Evolutionary conservation across 1,140 invertebrate species (phyloP), one percentile per base, ranked within the genome.

Genomic region (Drosophila subobscura): DNA sequence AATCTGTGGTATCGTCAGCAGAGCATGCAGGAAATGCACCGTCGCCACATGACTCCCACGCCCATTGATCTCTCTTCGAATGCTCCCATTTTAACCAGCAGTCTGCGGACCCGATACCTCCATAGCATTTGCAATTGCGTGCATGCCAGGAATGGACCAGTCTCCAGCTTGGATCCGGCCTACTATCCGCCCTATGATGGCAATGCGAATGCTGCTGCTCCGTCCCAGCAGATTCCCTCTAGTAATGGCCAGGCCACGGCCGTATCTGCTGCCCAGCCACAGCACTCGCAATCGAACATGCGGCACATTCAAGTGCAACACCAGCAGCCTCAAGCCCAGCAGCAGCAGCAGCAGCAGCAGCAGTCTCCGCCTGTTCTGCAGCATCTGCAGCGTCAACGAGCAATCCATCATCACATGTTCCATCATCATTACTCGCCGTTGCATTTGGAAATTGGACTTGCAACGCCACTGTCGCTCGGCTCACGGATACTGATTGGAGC

Each of bases 1-100:
- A 93, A 95, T 70, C 89, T 96, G 20, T 96, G 95, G 95, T 93
- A 95, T 56, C 93, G 94, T 4, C 95, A 96, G 76, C 95, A 96
- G 71, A 94, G 95, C 57, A 93, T 94, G 85, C 94, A 96, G 59
- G 91, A 91, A 73, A 46, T 91, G 25, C 91, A 91, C 63, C 85
- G 89, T 7, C 90, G 90, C n/a, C 91, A 91, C 53, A 84, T 91
- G 81, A 91, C 89, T 6, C 85, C 89, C 51, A 91, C 84, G 4
- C 85, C 90, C 16, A 91, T 91, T 49, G 91, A 91, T 88, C 76
- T 91, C 49, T 90, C 90, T 3, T 89, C 86, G 7, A 90, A 90
- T 67, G 83, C 86, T 5, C 61, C 84, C 7, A 79, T 90, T 53
- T 52, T 91, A 20, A 89, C 89, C 0, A 83, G 76, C 63, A 83